A percentile compares a stretch with the other conserved stretches of the same genome.
Evolutionary conservation across 2,888 invertebrate genomes (phyloP).

Genomic region (Melangyna quadrimaculata): DNA sequence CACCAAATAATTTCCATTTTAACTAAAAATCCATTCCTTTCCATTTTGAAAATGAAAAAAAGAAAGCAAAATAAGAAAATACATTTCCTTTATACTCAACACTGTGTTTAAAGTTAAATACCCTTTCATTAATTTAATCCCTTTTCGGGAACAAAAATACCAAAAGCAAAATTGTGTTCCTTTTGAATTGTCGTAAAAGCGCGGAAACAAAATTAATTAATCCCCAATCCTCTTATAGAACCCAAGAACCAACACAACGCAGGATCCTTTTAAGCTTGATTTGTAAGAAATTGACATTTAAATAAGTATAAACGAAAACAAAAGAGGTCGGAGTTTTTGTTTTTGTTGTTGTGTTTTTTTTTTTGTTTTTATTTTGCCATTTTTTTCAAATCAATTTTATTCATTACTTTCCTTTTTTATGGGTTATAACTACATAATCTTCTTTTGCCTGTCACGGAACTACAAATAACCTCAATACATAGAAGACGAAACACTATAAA

Average conservation of each 20-base stretch:
- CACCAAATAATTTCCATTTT: slow-evolving; percentile 14
- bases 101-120: not conserved
- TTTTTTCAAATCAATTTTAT: slow-evolving; percentile 22
- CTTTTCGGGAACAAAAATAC: not conserved
- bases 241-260: not conserved
- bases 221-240: slow-evolving; percentile 18
- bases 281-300: slow-evolving; percentile 33
- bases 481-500: not conserved
- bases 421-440: not conserved
- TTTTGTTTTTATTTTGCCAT: not conserved
- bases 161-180: slow-evolving; percentile 20
- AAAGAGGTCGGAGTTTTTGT: slow-evolving; percentile 3
- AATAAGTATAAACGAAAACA: slow-evolving; percentile 20
- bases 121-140: not conserved
- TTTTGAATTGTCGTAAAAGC: slow-evolving; percentile 54
- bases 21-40: not conserved
- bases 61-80: not conserved
- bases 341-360: not conserved
- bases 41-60: not conserved
- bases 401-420: slow-evolving; percentile 20
- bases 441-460: slow-evolving; percentile 5
- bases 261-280: slow-evolving; percentile 48
- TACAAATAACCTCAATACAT: slow-evolving; percentile 6
- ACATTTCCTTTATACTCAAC: not conserved
- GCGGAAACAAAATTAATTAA: slow-evolving; percentile 55